Evolutionary conservation across 2,888 invertebrate species (phyloP).

Genomic region (Drosophila tanythrix): DNA sequence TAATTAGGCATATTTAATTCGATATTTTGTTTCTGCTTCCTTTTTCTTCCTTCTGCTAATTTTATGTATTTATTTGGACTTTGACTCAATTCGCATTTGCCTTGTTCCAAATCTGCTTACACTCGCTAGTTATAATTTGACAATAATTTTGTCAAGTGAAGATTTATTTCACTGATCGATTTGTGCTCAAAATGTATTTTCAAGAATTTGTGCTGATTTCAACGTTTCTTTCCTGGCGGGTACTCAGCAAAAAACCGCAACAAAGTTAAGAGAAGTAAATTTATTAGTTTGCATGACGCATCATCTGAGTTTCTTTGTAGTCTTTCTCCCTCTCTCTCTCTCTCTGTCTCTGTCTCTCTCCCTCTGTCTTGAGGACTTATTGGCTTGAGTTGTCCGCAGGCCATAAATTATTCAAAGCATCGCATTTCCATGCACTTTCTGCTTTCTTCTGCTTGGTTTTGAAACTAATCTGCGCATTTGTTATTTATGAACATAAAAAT

Average conservation of each 20-base stretch:
- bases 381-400: constrained; percentile 18
- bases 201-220: constrained; percentile 30
- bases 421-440: constrained; percentile 61
- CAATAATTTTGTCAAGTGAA: background rate
- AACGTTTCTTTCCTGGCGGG: constrained; percentile 27
- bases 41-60: background rate
- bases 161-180: background rate
- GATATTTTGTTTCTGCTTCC: background rate
- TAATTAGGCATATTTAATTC: no score
- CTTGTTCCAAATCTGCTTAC: background rate
- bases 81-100: background rate
- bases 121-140: background rate
- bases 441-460: constrained; percentile 16
- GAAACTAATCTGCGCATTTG: constrained; percentile 40
- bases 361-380: constrained; percentile 14
- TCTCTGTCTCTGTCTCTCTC: no score
- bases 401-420: constrained; percentile 80
- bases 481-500: constrained; percentile 70
- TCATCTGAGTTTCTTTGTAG: constrained; percentile 47
- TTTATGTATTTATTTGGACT: background rate
- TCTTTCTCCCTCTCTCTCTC: background rate
- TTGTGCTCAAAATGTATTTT: background rate
- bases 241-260: background rate
- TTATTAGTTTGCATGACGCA: constrained; percentile 67
- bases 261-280: constrained; percentile 17